Base-by-base conservation (phyloP, 2,113 vertebrate genomes). In the Chloropsis hardwickii region DNA sequence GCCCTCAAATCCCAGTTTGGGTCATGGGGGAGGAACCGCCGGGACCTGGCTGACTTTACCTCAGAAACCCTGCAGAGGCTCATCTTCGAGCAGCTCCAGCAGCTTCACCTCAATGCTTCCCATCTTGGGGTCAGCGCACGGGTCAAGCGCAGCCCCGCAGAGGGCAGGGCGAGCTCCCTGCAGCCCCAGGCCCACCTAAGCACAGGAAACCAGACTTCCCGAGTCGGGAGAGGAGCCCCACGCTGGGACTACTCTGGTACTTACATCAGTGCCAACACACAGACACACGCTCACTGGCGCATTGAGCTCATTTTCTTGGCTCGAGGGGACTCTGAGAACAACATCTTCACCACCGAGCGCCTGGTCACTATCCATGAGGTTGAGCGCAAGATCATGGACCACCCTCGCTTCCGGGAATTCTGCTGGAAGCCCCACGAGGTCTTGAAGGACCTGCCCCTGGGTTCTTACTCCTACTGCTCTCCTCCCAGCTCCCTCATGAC, bases 361-460 rank as follows among this genome's bases (percentile, higher is more conserved):
- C 98, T 99, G 81, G 95, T 98, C 71, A 99, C 99, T 2, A 98
- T 99, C 97, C 99, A 99, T 2, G 98, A 98, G 31, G 98, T 99
- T 0, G 99, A 99, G 96, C 98, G 97, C 27, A 98, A 99, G 92
- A 98, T 99, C 97, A 99, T 99, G 99, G 98, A 99, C 94, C 99
- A 99, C 47, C 98, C 99, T 3, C 98, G 98, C 90, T 99, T 99
- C 95, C 97, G 98, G 33, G 98, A 99, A 95, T 99, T 99, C 97
- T 99, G 99, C 96, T 99, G 99, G 99, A 99, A 99, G 95, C 99
- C 99, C 15, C 96, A 99, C 0, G 99, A 99, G 91, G 98, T 99
- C 70, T 86, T 99, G 96, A 98, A 99, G 84, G 99, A 99, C 92
- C 98, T 99, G 31, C 99, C 99, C 0, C 96, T 99, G 48, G 99